phyloP scores from a whole-genome alignment of 2,888 invertebrate species.

The Rhagonycha fulva region DNA sequence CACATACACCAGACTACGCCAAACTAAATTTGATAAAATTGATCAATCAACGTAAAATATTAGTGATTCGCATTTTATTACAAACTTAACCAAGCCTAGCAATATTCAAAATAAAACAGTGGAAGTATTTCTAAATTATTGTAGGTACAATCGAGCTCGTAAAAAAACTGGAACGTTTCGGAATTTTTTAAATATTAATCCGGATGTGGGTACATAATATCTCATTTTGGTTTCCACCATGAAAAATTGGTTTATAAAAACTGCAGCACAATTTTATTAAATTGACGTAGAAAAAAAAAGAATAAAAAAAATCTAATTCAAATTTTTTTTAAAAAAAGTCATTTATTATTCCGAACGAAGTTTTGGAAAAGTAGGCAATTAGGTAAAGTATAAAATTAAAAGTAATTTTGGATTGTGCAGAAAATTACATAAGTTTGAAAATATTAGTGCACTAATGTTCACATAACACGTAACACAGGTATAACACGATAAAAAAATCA shows the following conservation, averaged over 20 bases:
- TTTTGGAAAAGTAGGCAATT: not conserved
- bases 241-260: not conserved
- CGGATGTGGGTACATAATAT: not conserved
- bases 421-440: conserved; percentile 6
- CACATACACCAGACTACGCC: not conserved
- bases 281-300: not conserved
- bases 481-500: conserved; percentile 14
- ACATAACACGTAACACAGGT: conserved; percentile 8
- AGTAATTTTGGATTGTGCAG: conserved; percentile 1
- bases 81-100: not conserved
- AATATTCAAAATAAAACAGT: not conserved
- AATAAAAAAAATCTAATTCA: not conserved
- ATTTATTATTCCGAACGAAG: not conserved
- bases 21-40: not conserved
- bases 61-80: not conserved
- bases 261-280: not conserved
- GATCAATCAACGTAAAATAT: not conserved
- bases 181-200: not conserved
- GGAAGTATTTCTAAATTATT: not conserved
- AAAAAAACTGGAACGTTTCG: not conserved
- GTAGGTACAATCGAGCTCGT: not conserved
- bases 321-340: not conserved
- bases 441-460: conserved; percentile 4
- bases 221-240: not conserved
- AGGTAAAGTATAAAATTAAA: not conserved